Evolutionary conservation across 1,140 invertebrate genomes (phyloP), one percentile per base, ranked within the genome.

Genomic region (Tribolium castaneum): DNA sequence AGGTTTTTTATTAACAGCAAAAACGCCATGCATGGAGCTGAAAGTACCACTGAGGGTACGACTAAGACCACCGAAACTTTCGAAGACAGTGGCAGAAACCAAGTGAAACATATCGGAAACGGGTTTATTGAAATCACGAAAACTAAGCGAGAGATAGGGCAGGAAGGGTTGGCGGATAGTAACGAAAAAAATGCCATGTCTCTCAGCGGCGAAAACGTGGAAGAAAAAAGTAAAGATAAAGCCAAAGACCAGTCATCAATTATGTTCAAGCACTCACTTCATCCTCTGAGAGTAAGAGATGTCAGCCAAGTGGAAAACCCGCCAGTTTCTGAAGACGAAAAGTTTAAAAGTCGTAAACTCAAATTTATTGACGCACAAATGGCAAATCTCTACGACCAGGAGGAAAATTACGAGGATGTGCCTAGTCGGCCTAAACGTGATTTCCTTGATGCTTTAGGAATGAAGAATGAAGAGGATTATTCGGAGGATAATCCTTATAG

Each of bases 401-500:
- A 71, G 6, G 30, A 73, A 14, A 49, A 73, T 30, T 51, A 73
- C 19, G 71, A 51, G 4, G 71, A 73, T 12, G 16, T 54, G 9
- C 52, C 49, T 6, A 73, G 9, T 34, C 6, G 71, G 4, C 19
- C 71, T 25, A 22, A 39, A 12, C 49, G 71, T 2, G 71, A 73
- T 30, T 73, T 73, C 34, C 52, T 73, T 5, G 71, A 73, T 30
- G 52, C 49, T 54, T 12, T 73, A 1, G 45, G 52, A n/a, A 73
- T 73, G 71, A 52, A 73, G 22, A 54, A 73, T 34, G 71, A 73
- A 14, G 71, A 73, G 10, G 52, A 73, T 30, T 73, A 51, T 12
- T 54, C 25, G 1, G 71, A 73, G 30, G 71, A 73, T 30, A 73
- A 73, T 12, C 49, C 71, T 0, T 73, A 73, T 50, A 14, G 7